Evolutionary conservation across 2,888 invertebrate genomes (phyloP), one percentile per base, ranked within the genome.

Genomic region (Melangyna quadrimaculata): DNA sequence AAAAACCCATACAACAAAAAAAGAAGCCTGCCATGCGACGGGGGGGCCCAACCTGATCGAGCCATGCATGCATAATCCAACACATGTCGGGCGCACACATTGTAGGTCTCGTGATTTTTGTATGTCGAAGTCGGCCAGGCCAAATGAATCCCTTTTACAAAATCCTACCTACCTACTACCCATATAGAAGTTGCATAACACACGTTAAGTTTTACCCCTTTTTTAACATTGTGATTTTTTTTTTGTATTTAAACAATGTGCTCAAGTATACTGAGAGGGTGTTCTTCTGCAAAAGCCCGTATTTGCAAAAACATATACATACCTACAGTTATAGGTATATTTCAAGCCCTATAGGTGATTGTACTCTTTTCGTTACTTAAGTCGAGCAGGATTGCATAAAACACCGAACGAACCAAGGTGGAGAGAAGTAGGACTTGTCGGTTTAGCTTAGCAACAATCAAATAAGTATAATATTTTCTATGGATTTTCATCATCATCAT

Each of bases 31-130:
- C n/a, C 78, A 78, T 78, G 65, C 27, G 48, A 72, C 78, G 5
- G 27, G 12, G 12, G 29, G n/a, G 43, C 19, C 40, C 12, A 27
- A 45, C 24, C 22, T 59, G 35, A 32, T 57, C 19, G 57, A 29
- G 65, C 19, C 19, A 45, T 14, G 29, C 65, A 53, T 67, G 14
- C 59, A 53, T 61, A 75, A 74, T 59, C 75, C 53, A 84, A 80
- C 80, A 80, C 84, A 84, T 79, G 79, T 75, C 79, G 71, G 65
- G 17, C 24, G 55, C 69, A 70, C 83, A 84, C 83, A 84, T 79
- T 84, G 74, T 79, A 45, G 12, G 32, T 53, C 80, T 80, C 72
- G 75, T 80, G 80, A 80, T 67, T 80, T 77, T 72, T 63, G 43
- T 65, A 74, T 61, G 57, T 32, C 27, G 32, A 37, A 53, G 51